A percentile compares a stretch with the other conserved stretches of the same genome.
These are phyloP conservation scores for Salminus brasiliensis DNA, from an alignment of 2,113 vertebrate genomes.

Conservation along the genomic window DNA sequence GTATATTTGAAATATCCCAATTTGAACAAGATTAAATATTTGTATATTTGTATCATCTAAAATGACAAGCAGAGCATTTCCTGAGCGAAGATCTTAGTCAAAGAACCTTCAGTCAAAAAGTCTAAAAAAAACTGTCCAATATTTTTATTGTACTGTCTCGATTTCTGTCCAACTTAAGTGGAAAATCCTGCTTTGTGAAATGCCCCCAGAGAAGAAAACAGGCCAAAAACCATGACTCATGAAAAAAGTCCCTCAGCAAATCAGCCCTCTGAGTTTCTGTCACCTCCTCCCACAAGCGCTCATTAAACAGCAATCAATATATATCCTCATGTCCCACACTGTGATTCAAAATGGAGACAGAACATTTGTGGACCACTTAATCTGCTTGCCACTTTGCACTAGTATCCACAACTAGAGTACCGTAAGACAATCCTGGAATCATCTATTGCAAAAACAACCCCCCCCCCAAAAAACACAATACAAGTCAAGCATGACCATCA, in stretches of 20 bases:
- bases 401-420: not conserved
- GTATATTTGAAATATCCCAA: no score
- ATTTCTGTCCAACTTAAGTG: not conserved
- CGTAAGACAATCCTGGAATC: no score
- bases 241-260: not conserved
- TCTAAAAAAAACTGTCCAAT: not conserved
- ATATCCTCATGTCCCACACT: constrained; percentile 4
- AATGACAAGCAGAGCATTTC: no score
- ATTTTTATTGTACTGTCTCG: not conserved
- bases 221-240: not conserved
- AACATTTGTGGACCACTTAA: not conserved
- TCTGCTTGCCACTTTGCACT: not conserved
- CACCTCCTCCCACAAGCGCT: constrained; percentile 11
- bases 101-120: not conserved
- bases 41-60: no score
- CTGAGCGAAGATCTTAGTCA: not conserved
- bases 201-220: not conserved
- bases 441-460: no score
- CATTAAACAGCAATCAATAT: constrained; percentile 14
- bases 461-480: no score
- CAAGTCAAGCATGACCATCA: no score
- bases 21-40: no score
- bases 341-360: not conserved
- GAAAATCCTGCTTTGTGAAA: not conserved
- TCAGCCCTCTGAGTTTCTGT: not conserved